These are phyloP conservation scores for Anolis carolinensis DNA, from an alignment of 2,113 vertebrate species.

Conservation along the genomic window DNA sequence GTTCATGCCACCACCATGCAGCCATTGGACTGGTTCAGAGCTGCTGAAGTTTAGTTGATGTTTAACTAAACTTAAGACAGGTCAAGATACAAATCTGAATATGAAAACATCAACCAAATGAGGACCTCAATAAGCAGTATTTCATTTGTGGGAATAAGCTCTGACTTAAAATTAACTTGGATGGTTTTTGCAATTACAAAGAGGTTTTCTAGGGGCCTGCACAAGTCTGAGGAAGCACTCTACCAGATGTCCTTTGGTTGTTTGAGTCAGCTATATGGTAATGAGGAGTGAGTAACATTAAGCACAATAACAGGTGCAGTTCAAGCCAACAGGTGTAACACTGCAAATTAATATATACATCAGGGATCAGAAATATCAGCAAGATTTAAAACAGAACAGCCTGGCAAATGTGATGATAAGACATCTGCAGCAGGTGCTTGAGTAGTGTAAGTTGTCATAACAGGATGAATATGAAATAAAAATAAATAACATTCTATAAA, in stretches of 20 bases:
- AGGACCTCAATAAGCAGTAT: background rate
- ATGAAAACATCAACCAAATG: background rate
- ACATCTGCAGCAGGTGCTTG: conserved; percentile 61
- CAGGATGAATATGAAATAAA: conserved; percentile 44
- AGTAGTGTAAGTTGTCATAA: conserved; percentile 49
- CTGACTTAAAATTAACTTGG: background rate
- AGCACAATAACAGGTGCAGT: conserved; percentile 3
- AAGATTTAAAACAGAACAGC: conserved; percentile 58
- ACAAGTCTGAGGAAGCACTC: background rate
- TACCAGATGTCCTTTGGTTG: conserved; percentile 15
- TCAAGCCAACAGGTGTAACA: conserved; percentile 26
- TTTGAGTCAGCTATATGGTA: conserved; percentile 36
- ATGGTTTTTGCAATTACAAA: background rate
- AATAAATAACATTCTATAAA: conserved; percentile 38
- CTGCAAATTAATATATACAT: conserved; percentile 18
- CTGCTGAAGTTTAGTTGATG: no score
- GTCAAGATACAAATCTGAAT: no score
- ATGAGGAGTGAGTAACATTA: conserved; percentile 30
- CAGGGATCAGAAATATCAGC: conserved; percentile 52
- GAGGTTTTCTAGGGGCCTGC: background rate
- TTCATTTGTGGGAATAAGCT: background rate
- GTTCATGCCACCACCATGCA: no score
- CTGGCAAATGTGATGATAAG: conserved; percentile 58
- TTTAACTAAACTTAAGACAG: no score
- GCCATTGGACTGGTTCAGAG: no score